Evolutionary conservation across 2,888 invertebrate species (phyloP).

Genomic region (Pyralis farinalis): DNA sequence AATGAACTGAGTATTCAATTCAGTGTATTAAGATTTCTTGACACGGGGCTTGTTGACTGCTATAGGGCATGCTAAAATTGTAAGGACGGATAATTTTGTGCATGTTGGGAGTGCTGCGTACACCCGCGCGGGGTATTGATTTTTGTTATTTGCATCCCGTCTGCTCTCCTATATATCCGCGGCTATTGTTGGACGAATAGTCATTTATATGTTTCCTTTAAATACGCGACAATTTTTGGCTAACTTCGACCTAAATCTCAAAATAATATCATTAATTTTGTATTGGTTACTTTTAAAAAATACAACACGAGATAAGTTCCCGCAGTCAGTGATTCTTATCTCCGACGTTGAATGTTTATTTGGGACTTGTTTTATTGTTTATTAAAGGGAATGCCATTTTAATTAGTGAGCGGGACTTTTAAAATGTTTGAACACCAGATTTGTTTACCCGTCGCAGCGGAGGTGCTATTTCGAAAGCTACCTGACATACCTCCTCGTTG

Average conservation of each 20-base stretch:
- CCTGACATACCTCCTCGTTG: slow-evolving; percentile 56
- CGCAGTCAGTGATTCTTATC: slow-evolving; percentile 7
- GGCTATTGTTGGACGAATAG: slow-evolving; percentile 66
- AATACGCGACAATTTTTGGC: slow-evolving; percentile 25
- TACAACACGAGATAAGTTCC: slow-evolving; percentile 1
- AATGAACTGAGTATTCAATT: too few relatives aligned
- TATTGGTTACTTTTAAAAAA: slow-evolving; percentile 11
- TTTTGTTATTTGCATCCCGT: slow-evolving; percentile 79
- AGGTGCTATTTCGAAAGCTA: slow-evolving; percentile 57
- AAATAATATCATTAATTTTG: slow-evolving; percentile 15
- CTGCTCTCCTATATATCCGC: slow-evolving; percentile 64
- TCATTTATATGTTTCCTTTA: slow-evolving; percentile 45
- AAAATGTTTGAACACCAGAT: slow-evolving; percentile 16
- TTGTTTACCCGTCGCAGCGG: slow-evolving; percentile 26
- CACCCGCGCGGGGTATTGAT: slow-evolving; percentile 67
- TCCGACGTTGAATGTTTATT: slow-evolving; percentile 1
- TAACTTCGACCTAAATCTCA: slow-evolving; percentile 18
- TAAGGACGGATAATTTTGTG: slow-evolving; percentile 59
- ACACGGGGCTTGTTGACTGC: slow-evolving; percentile 12
- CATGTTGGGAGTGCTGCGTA: slow-evolving; percentile 59
- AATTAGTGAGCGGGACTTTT: slow-evolving; percentile 18
- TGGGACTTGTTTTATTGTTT: slow-evolving; percentile 2
- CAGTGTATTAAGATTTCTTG: too few relatives aligned
- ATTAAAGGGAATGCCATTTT: slow-evolving; percentile 6
- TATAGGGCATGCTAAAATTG: slow-evolving; percentile 48